phyloP scores from a whole-genome alignment of 1,140 invertebrate species.

The Bombus pascuorum region DNA sequence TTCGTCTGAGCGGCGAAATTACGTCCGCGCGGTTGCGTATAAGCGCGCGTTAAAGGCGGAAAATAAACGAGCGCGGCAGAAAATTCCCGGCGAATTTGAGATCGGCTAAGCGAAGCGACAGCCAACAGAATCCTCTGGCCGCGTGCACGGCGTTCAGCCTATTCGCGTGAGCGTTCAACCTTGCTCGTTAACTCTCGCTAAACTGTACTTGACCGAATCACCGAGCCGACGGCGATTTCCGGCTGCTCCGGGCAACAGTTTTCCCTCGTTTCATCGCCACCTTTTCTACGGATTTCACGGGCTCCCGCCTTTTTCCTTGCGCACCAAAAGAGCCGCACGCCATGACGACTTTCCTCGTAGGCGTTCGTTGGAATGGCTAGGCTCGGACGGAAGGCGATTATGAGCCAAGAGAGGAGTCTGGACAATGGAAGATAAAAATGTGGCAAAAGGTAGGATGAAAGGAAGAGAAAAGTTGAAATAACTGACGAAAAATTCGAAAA shows the following conservation, averaged over 20 bases:
- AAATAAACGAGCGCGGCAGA: constrained; percentile 25
- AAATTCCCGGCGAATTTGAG: constrained; percentile 28
- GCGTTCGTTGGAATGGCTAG: not conserved
- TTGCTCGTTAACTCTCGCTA: constrained; percentile 44
- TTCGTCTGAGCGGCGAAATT: constrained; percentile 31
- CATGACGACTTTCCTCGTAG: not conserved
- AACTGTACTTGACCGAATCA: constrained; percentile 57
- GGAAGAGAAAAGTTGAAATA: not conserved
- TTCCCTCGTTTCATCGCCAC: not conserved
- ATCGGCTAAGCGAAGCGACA: constrained; percentile 5
- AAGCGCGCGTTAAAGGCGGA: constrained; percentile 28
- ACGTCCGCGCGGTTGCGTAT: constrained; percentile 23
- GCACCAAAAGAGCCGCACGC: not conserved
- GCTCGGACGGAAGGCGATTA: not conserved
- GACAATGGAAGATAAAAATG: not conserved
- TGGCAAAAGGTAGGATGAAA: not conserved
- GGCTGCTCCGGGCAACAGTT: constrained; percentile 9
- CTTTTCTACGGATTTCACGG: constrained; percentile 21
- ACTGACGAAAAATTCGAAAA: not conserved
- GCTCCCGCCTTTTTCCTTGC: not conserved
- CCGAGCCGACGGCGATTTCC: constrained; percentile 10
- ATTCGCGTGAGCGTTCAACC: constrained; percentile 45
- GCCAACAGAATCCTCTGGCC: not conserved
- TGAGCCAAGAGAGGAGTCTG: not conserved
- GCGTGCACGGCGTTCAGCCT: not conserved